Evolutionary conservation across 2,797 vertebrate species (phyloP).

Genomic region (Mionectes olivaceus): DNA sequence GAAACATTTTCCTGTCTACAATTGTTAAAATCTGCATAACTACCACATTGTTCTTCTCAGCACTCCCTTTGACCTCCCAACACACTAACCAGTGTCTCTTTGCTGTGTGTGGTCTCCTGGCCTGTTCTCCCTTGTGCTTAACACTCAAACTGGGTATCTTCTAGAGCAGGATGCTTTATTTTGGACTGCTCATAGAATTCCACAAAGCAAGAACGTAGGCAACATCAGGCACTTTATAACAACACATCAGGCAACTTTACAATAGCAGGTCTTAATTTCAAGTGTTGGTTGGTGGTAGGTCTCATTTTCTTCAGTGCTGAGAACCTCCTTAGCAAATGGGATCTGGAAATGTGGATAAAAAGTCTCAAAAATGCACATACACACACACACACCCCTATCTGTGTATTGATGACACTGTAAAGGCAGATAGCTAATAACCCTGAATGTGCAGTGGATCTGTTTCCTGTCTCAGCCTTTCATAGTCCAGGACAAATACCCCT

Average conservation of each 20-base stretch:
- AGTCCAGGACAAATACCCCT: not conserved
- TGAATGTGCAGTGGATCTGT: not conserved
- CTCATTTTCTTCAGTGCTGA: not conserved
- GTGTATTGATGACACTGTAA: not conserved
- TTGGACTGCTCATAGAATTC: not conserved
- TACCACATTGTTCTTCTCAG: not conserved
- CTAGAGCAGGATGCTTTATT: not conserved
- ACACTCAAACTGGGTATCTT: not conserved
- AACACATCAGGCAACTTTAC: not conserved
- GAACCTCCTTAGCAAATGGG: not conserved
- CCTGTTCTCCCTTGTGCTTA: not conserved
- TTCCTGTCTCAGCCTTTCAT: not conserved
- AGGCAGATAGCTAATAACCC: not conserved
- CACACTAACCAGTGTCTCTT: not conserved
- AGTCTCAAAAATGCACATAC: not conserved
- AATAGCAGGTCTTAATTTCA: not conserved
- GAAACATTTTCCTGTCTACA: not conserved
- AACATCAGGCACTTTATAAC: not conserved
- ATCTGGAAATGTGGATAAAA: not conserved
- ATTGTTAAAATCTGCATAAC: not conserved
- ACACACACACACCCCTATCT: too few relatives aligned
- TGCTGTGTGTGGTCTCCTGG: not conserved
- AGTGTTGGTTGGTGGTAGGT: not conserved
- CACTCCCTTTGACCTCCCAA: not conserved
- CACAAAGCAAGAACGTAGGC: not conserved